A percentile compares a stretch with the other conserved stretches of the same genome.
phyloP scores from a whole-genome alignment of 53 echinoderm and acorn worm species.

The Actinopyga echinites region DNA sequence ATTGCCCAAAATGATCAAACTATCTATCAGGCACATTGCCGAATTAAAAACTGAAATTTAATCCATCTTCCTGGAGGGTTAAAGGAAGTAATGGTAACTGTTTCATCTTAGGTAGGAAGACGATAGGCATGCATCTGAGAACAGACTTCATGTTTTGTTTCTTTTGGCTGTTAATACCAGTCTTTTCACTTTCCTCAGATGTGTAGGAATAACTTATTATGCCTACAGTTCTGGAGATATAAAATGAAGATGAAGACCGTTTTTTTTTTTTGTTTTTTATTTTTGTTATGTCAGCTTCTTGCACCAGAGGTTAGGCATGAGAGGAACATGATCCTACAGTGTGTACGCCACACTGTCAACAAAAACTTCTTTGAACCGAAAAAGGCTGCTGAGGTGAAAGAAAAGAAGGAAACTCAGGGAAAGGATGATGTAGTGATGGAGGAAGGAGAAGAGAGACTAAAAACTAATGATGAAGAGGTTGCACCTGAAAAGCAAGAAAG shows the following conservation, averaged over 20 bases:
- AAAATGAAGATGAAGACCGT: neutral
- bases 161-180: too few species aligned
- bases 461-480: neutral
- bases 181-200: too few species aligned
- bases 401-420: neutral
- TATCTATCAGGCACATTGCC: too few species aligned
- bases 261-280: neutral
- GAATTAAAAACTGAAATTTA: too few species aligned
- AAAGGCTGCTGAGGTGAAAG: neutral
- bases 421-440: neutral
- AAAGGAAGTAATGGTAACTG: too few species aligned
- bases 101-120: too few species aligned
- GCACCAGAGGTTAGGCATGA: slow-evolving; percentile 87
- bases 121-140: too few species aligned
- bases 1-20: too few species aligned
- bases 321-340: slow-evolving; percentile 83
- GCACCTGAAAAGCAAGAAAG: neutral
- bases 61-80: too few species aligned
- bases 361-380: slow-evolving; percentile 66
- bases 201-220: neutral
- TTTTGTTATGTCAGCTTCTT: slow-evolving; percentile 67
- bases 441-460: neutral
- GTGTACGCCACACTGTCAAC: slow-evolving; percentile 71
- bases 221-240: neutral
- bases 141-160: too few species aligned